A percentile compares a stretch with the other conserved stretches of the same genome.
phyloP scores from a whole-genome alignment of 2,113 vertebrate genomes.

The Ammodytes marinus region DNA sequence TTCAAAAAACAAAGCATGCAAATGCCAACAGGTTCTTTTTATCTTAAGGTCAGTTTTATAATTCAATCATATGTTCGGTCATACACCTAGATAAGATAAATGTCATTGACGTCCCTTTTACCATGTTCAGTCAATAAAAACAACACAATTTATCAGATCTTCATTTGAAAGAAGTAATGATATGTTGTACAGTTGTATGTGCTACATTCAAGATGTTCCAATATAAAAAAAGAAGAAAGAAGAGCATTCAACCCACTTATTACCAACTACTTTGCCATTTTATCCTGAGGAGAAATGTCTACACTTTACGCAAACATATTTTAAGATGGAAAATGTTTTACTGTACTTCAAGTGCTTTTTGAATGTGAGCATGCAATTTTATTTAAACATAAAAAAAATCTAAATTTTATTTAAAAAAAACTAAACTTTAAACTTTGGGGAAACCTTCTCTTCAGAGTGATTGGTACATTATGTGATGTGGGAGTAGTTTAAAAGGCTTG shows the following conservation, averaged over 20 bases:
- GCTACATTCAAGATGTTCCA: slow-evolving; percentile 1
- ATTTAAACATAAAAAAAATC: neutral
- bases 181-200: neutral
- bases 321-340: neutral
- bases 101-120: neutral
- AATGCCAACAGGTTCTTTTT: slow-evolving; percentile 15
- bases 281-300: neutral
- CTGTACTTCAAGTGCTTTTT: neutral
- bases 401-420: slow-evolving; percentile 11
- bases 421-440: slow-evolving; percentile 21
- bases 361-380: neutral
- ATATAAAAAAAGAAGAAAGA: slow-evolving; percentile 2
- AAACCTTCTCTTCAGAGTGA: slow-evolving; percentile 41
- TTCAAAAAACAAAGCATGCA: slow-evolving; percentile 2
- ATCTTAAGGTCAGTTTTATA: neutral
- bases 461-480: slow-evolving; percentile 64
- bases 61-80: neutral
- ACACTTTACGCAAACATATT: neutral
- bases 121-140: neutral
- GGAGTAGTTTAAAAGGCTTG: slow-evolving; percentile 70
- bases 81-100: neutral
- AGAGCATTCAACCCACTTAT: slow-evolving; percentile 1
- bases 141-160: neutral
- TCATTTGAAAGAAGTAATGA: neutral
- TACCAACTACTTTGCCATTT: neutral